These are phyloP conservation scores for Dinocampus coccinellae DNA, from an alignment of 2,888 invertebrate genomes.

Conservation along the genomic window DNA sequence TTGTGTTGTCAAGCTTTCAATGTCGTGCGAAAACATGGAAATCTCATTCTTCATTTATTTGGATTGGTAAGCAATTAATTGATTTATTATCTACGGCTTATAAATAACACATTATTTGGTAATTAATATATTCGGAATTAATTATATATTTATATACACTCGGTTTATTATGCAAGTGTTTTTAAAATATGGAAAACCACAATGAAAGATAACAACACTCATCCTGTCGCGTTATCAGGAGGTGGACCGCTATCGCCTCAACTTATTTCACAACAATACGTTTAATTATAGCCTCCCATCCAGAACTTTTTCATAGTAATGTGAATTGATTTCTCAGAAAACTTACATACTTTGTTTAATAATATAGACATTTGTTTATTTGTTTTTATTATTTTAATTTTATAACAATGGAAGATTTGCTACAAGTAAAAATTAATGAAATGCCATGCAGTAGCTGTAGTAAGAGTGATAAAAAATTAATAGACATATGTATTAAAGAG, in stretches of 20 bases:
- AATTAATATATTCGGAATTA: constrained; percentile 2
- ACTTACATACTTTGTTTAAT: constrained; percentile 17
- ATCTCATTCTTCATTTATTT: constrained; percentile 90
- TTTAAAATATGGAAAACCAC: constrained; percentile 52
- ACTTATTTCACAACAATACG: constrained; percentile 39
- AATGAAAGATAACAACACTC: constrained; percentile 62
- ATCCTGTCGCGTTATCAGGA: constrained; percentile 58
- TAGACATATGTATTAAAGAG: constrained; percentile 54
- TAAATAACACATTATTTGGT: background rate
- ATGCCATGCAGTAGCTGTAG: constrained; percentile 34
- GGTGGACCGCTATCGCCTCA: constrained; percentile 51
- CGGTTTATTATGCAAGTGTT: constrained; percentile 19
- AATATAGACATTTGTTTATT: constrained; percentile 25
- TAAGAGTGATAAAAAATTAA: constrained; percentile 48
- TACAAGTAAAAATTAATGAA: constrained; percentile 35
- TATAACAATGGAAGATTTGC: constrained; percentile 48
- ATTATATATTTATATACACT: background rate
- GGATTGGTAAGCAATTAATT: constrained; percentile 79
- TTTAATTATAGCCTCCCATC: constrained; percentile 56
- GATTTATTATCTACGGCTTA: constrained; percentile 7
- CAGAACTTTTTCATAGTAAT: constrained; percentile 40
- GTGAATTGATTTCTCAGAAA: constrained; percentile 35
- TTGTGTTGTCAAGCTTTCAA: constrained; percentile 98
- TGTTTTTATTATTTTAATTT: constrained; percentile 2
- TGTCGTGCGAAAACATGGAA: constrained; percentile 90